phyloP scores from a whole-genome alignment of 2,113 vertebrate species.

The Eclectus roratus region DNA sequence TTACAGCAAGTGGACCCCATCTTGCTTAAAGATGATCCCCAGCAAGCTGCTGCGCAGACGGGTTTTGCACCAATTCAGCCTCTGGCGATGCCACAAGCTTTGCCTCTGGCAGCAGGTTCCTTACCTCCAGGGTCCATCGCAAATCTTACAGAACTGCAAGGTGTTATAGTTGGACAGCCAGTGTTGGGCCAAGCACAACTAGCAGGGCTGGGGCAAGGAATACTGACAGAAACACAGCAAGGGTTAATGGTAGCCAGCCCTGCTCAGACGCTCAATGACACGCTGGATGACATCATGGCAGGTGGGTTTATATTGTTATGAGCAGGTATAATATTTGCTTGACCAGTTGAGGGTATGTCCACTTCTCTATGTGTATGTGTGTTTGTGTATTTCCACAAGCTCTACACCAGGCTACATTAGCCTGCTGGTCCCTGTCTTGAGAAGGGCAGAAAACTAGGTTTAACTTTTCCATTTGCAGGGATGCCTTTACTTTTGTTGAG shows the following conservation, averaged over 20 bases:
- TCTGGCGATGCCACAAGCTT: constrained; percentile 84
- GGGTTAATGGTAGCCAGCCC: constrained; percentile 94
- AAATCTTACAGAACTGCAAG: constrained; percentile 94
- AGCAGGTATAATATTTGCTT: constrained; percentile 78
- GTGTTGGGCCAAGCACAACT: constrained; percentile 86
- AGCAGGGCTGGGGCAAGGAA: constrained; percentile 89
- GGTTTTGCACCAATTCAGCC: constrained; percentile 96
- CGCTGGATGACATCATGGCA: constrained; percentile 99
- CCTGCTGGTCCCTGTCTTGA: neutral
- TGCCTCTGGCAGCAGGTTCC: constrained; percentile 81
- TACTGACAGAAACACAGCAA: constrained; percentile 92
- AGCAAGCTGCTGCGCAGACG: constrained; percentile 82
- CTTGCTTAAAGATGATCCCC: constrained; percentile 86
- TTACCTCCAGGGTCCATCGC: constrained; percentile 85
- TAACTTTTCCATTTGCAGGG: neutral
- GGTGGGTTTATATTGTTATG: constrained; percentile 82
- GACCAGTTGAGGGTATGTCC: constrained; percentile 70
- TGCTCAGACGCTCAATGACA: constrained; percentile 97
- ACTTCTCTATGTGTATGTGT: constrained; percentile 37
- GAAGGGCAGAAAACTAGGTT: neutral
- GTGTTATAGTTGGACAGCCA: constrained; percentile 94
- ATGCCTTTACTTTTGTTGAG: neutral
- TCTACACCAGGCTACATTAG: neutral
- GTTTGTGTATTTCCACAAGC: constrained; percentile 11
- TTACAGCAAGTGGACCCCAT: constrained; percentile 94